Base-by-base conservation (phyloP, 2,113 vertebrate species). In the Oncorhynchus gorbuscha region DNA sequence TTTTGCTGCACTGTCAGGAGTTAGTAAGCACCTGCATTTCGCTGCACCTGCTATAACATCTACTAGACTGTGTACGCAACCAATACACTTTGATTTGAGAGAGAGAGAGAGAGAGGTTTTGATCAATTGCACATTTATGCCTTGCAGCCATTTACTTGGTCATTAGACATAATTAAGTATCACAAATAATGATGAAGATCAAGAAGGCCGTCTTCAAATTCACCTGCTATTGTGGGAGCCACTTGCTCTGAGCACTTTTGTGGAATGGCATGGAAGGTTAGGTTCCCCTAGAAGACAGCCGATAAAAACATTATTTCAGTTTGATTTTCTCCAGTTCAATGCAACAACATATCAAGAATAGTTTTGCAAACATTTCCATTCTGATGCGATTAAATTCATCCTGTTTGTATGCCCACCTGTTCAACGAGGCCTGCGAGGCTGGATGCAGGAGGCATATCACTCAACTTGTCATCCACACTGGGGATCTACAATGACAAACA, bases 401-500 rank as follows among this genome's bases (percentile, higher is more conserved):
- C 3, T 62, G 12, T 9, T 61, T 39, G 24, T 45, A 45, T 20
- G 2, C 79, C 76, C 13, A 72, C 79, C 71, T 80, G 13, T 18
- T 62, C 71, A 13, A 80, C 32, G 11, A 72, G 69, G 7, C 7
- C 18, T n/a, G 12, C 20, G 18, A 80, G 64, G 3, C 39, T 32
- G 24, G 30, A 18, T 7, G 8, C 32, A 11, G 64, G 59, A 1
- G 48, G 58, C 61, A 80, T 45, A 45, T 45, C 24, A 11, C 62
- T 20, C 51, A 76, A 24, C 24, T 69, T 16, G 5, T 22, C 16
- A 28, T 76, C 13, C 35, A 69, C 71, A 30, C 49, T 72, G 20
- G 64, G 70, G 35, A 80, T 72, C 79, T 80, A 26, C 18, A 30
- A 30, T 24, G n/a, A 72, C 39, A 71, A n/a, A 58, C 8, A 62